Evolutionary conservation across 2,113 vertebrate species (phyloP).

Genomic region (Elgaria multicarinata): DNA sequence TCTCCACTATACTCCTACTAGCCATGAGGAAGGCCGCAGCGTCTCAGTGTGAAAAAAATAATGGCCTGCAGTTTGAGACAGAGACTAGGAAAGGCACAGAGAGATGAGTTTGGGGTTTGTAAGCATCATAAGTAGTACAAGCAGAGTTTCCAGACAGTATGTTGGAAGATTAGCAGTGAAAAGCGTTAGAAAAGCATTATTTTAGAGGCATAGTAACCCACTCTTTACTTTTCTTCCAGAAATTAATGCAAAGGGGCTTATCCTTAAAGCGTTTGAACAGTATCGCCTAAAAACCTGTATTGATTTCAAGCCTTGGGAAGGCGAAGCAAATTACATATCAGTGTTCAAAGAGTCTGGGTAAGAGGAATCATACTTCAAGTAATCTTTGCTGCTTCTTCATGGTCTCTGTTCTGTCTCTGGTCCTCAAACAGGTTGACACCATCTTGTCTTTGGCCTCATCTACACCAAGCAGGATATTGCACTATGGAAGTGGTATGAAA

Average conservation of each 20-base stretch:
- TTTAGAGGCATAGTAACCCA: slow-evolving; percentile 18
- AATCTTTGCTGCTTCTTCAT: background rate
- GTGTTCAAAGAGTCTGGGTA: slow-evolving; percentile 91
- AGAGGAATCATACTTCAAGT: slow-evolving; percentile 46
- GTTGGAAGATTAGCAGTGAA: slow-evolving; percentile 32
- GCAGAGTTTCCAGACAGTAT: slow-evolving; percentile 6
- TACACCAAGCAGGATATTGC: too few relatives aligned
- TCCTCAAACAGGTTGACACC: too few relatives aligned
- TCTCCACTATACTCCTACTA: background rate
- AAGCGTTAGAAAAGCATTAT: background rate
- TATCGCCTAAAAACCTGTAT: slow-evolving; percentile 95
- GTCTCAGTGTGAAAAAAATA: background rate
- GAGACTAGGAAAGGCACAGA: background rate
- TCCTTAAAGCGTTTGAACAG: slow-evolving; percentile 91
- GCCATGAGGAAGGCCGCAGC: too few relatives aligned
- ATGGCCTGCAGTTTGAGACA: background rate
- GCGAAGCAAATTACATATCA: slow-evolving; percentile 91
- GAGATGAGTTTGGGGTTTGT: background rate
- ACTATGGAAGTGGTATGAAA: too few relatives aligned
- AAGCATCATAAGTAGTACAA: background rate
- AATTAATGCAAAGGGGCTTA: slow-evolving; percentile 92
- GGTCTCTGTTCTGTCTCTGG: too few relatives aligned
- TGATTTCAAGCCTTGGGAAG: slow-evolving; percentile 91
- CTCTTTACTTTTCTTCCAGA: slow-evolving; percentile 76
- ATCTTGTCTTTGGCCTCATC: too few relatives aligned